These are phyloP conservation scores for Nasonovia ribisnigri DNA, from an alignment of 2,888 invertebrate species.

Conservation along the genomic window DNA sequence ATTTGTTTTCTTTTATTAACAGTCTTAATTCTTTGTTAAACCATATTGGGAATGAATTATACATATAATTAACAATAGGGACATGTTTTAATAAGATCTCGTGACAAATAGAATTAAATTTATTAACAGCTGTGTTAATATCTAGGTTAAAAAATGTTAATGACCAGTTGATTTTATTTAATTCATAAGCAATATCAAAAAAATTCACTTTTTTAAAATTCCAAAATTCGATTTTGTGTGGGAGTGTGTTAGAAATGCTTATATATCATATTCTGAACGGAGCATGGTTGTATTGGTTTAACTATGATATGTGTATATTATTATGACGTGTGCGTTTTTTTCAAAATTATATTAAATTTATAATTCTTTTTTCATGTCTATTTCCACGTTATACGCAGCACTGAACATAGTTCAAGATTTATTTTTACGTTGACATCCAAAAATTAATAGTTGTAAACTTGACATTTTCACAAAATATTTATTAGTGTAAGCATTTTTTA, in stretches of 20 bases:
- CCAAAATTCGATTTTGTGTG: not conserved
- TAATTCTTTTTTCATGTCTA: not conserved
- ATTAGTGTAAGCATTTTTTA: not conserved
- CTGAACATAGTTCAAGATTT: not conserved
- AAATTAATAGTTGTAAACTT: not conserved
- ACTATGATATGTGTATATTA: not conserved
- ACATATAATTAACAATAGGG: no score
- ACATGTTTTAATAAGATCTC: no score
- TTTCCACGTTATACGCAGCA: not conserved
- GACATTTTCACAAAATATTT: not conserved
- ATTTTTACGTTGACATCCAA: not conserved
- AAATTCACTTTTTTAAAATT: conserved; percentile 12
- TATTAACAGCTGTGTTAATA: no score
- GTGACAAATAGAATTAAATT: no score
- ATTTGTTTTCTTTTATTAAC: no score
- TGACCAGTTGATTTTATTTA: no score
- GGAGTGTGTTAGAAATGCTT: not conserved
- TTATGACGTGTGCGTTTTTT: not conserved
- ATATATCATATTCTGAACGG: not conserved
- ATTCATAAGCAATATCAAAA: no score
- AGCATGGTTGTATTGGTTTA: not conserved
- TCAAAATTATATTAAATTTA: not conserved
- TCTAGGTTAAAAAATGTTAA: no score
- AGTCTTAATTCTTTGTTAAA: no score
- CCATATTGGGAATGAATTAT: no score